Base-by-base conservation (phyloP, 2,113 vertebrate genomes). In the Leptodactylus fuscus region DNA sequence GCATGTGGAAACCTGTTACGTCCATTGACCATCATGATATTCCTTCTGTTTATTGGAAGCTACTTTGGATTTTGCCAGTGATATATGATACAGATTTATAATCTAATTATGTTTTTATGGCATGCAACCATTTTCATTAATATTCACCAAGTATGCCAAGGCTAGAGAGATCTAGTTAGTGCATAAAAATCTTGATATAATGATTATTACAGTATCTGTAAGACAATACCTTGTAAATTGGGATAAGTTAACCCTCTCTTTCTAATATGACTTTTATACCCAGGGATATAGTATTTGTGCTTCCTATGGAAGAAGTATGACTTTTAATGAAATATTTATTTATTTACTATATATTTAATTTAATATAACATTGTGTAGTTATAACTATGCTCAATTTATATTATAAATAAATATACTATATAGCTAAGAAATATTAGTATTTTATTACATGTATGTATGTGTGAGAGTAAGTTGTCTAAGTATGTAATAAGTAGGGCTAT, bases 1-100 rank as follows among this genome's bases (percentile, higher is more conserved):
- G 89, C 88, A 9, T 8, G 48, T 22, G 89, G 89, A 0, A 36
- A 87, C 62, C 86, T 83, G 87, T 62, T 87, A 77, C 60, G 89
- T 34, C 60, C 87, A 87, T 82, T 55, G 1, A 3, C 44, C n/a
- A 41, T 82, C 44, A 88, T 16, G 0, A 16, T 88, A 88, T 83
- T 75, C 51, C 87, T 13, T 22, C 4, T 55, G 5, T 11, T 48
- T 0, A 87, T 12, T 4, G 9, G 51, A 22, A 81, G 27, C 10
- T 62, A 46, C 41, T 48, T 48, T 67, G 38, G 44, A 32, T 51
- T 62, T 81, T 81, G 38, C 24, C 24, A 34, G 12, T 81, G 24
- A 81, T 65, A 29, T 29, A 4, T 2, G 4, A 67, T 34, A 67
- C 9, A 67, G 9, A 32, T 2, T 22, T 24, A 58, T 32, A 5